These are phyloP conservation scores for Drosophila testacea DNA, from an alignment of 2,888 invertebrate species.

Conservation along the genomic window DNA sequence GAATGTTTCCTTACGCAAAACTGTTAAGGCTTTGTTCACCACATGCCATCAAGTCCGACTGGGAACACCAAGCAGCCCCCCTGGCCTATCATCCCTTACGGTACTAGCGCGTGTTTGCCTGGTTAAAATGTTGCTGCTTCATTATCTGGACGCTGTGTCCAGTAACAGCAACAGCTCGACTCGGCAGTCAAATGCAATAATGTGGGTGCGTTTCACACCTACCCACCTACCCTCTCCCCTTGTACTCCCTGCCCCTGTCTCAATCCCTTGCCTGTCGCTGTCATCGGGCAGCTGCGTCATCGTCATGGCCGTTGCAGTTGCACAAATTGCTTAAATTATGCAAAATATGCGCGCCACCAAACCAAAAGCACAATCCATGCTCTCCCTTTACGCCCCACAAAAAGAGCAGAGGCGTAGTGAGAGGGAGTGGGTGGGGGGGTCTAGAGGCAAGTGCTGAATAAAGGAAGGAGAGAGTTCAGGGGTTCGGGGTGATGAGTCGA, in stretches of 20 bases:
- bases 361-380: conserved; percentile 62
- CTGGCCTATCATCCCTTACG: too few relatives aligned
- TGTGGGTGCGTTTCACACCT: conserved; percentile 65
- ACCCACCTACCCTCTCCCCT: neutral
- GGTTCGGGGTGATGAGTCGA: conserved; percentile 7
- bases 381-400: neutral
- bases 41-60: too few relatives aligned
- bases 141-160: conserved; percentile 69
- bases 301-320: conserved; percentile 59
- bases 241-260: neutral
- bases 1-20: too few relatives aligned
- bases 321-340: conserved; percentile 82
- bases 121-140: conserved; percentile 80
- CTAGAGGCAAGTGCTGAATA: neutral
- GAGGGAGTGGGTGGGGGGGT: neutral
- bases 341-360: conserved; percentile 80
- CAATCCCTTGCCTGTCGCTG: conserved; percentile 49
- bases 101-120: conserved; percentile 68
- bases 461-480: neutral
- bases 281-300: conserved; percentile 42
- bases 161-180: conserved; percentile 24
- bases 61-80: too few relatives aligned
- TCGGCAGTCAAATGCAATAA: conserved; percentile 61
- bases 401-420: neutral
- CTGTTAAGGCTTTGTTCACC: too few relatives aligned